Evolutionary conservation across 2,113 vertebrate species (phyloP).

Genomic region (Cottus gobio): DNA sequence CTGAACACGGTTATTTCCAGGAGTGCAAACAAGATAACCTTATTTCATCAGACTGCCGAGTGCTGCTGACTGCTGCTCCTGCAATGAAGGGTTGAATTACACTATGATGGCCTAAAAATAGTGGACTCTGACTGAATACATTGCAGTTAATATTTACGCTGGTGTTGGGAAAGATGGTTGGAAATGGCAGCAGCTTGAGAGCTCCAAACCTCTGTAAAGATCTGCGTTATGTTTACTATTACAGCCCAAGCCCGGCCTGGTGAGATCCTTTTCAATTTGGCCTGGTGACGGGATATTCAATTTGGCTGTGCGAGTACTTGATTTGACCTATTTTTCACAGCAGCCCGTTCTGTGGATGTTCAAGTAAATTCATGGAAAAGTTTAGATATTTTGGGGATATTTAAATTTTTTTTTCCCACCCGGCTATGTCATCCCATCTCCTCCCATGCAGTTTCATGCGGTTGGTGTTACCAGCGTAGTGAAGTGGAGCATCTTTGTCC

Average conservation of each 20-base stretch:
- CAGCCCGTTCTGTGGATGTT: slow-evolving; percentile 1
- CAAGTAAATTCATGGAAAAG: slow-evolving; percentile 2
- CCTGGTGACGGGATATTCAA: slow-evolving; percentile 17
- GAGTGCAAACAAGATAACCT: slow-evolving; percentile 55
- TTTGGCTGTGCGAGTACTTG: slow-evolving; percentile 13
- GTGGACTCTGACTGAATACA: slow-evolving; percentile 56
- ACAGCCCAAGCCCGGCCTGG: neutral
- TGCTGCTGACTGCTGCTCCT: slow-evolving; percentile 58
- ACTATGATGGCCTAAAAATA: slow-evolving; percentile 73
- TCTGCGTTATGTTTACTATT: slow-evolving; percentile 25
- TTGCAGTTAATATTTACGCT: slow-evolving; percentile 57
- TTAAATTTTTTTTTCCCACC: slow-evolving; percentile 4
- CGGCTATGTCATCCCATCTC: neutral
- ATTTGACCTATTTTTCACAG: slow-evolving; percentile 59
- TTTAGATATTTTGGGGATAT: neutral
- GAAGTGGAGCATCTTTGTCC: slow-evolving; percentile 97
- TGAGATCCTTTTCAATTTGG: slow-evolving; percentile 36
- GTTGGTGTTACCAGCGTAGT: slow-evolving; percentile 90
- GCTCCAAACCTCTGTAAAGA: slow-evolving; percentile 11
- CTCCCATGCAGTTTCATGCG: neutral
- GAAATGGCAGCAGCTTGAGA: slow-evolving; percentile 22
- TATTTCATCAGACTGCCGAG: slow-evolving; percentile 59
- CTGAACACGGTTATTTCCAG: slow-evolving; percentile 66
- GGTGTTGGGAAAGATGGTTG: slow-evolving; percentile 37
- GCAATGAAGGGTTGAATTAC: slow-evolving; percentile 67